phyloP scores from a whole-genome alignment of 1,140 invertebrate genomes.

The Drosophila insularis region DNA sequence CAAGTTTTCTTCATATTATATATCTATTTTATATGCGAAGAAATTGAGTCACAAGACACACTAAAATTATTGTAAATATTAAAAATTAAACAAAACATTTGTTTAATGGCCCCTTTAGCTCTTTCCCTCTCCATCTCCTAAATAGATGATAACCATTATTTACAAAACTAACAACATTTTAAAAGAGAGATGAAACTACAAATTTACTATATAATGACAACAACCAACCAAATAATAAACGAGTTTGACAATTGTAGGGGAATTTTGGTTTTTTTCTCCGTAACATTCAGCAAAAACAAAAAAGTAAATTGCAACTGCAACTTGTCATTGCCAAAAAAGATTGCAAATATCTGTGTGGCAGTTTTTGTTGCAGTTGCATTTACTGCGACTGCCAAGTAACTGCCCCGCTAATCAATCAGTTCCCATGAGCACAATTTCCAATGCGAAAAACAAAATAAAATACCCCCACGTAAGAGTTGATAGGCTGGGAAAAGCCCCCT shows the following conservation, averaged over 20 bases:
- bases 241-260: conserved; percentile 69
- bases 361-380: conserved; percentile 45
- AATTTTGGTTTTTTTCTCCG: conserved; percentile 40
- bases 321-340: conserved; percentile 77
- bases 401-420: conserved; percentile 78
- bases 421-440: conserved; percentile 75
- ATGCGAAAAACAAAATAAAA: conserved; percentile 33
- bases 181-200: neutral
- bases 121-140: neutral
- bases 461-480: conserved; percentile 62
- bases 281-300: conserved; percentile 38
- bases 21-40: neutral
- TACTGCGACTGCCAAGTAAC: conserved; percentile 45
- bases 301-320: conserved; percentile 55
- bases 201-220: conserved; percentile 16
- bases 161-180: neutral
- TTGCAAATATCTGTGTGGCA: conserved; percentile 67
- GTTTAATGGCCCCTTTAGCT: neutral
- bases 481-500: conserved; percentile 43
- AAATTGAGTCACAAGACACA: neutral
- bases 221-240: conserved; percentile 44
- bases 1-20: too few relatives aligned
- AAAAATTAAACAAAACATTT: neutral
- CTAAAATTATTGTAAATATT: neutral
- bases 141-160: neutral